phyloP scores from a whole-genome alignment of 2,888 invertebrate species.

The Cacoxenus indagator region DNA sequence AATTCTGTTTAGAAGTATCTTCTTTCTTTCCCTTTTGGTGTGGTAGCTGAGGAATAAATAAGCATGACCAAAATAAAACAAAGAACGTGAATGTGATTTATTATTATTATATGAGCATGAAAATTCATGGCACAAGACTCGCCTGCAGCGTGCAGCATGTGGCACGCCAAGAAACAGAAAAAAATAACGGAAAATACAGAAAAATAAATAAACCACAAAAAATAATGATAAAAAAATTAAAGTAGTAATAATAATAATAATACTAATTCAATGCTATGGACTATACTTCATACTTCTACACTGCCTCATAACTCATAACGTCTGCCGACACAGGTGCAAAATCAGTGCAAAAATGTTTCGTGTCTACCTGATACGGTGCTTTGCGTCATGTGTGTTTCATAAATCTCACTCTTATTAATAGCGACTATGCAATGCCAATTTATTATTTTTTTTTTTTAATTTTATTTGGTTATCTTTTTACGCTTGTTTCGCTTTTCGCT shows the following conservation, averaged over 20 bases:
- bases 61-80: neutral
- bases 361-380: neutral
- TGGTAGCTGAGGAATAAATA: neutral
- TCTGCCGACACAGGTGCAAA: no score
- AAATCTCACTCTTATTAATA: constrained; percentile 48
- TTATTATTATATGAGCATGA: constrained; percentile 28
- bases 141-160: neutral
- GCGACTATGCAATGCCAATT: constrained; percentile 37
- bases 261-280: neutral
- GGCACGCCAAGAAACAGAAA: no score
- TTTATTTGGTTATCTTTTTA: neutral
- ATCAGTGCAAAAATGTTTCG: neutral
- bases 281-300: neutral
- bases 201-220: neutral
- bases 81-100: constrained; percentile 42
- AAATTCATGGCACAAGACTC: neutral
- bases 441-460: neutral
- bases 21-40: neutral
- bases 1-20: constrained; percentile 46
- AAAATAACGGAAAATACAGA: neutral
- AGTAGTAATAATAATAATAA: neutral
- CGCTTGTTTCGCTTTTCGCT: neutral
- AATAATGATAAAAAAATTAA: neutral
- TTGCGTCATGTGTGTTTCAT: constrained; percentile 32
- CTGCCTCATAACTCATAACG: neutral